Evolutionary conservation across 2,113 vertebrate species (phyloP).

Genomic region (Macrotis lagotis): DNA sequence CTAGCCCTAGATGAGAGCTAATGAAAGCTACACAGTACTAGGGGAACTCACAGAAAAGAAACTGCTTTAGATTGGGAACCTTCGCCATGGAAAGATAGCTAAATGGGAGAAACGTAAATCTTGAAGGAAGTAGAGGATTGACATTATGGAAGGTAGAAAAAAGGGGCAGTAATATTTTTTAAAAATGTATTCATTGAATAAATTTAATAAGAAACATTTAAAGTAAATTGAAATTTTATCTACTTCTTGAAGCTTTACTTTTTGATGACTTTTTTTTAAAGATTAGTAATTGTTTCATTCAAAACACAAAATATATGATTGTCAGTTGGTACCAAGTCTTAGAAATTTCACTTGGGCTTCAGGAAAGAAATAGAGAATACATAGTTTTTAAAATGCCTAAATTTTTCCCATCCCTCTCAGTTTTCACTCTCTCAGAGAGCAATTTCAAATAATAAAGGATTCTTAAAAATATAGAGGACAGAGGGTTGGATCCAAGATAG

Average conservation of each 20-base stretch:
- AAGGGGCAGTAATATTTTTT: not conserved
- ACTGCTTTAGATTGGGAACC: not conserved
- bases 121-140: not conserved
- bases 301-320: slow-evolving; percentile 69
- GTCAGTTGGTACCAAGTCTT: slow-evolving; percentile 2
- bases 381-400: not conserved
- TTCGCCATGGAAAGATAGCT: not conserved
- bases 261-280: slow-evolving; percentile 1
- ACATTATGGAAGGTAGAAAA: not conserved
- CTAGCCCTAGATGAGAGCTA: not conserved
- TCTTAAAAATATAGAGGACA: not conserved
- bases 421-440: not conserved
- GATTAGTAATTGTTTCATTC: slow-evolving; percentile 32
- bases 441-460: not conserved
- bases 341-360: slow-evolving; percentile 40
- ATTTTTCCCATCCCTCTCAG: not conserved
- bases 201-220: not conserved
- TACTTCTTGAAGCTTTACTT: not conserved
- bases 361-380: not conserved
- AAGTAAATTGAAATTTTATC: not conserved
- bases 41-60: not conserved
- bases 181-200: not conserved
- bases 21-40: not conserved
- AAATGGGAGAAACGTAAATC: not conserved
- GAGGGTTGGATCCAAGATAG: too few relatives aligned